phyloP scores from a whole-genome alignment of 1,140 invertebrate species.

The Odontomachus brunneus region DNA sequence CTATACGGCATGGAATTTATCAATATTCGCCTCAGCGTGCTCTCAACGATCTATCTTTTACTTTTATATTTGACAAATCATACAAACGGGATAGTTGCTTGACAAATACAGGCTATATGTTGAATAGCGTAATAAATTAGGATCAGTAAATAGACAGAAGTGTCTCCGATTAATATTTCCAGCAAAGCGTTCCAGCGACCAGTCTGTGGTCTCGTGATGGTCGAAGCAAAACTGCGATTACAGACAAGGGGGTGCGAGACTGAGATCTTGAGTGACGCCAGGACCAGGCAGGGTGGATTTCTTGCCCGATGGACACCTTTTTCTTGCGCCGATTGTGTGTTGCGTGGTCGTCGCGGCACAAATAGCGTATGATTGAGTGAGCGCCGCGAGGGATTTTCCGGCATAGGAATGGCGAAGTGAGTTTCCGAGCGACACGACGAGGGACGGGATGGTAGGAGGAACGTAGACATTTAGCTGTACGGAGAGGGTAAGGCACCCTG shows the following conservation, averaged over 20 bases:
- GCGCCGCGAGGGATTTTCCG: constrained; percentile 84
- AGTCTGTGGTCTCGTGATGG: background rate
- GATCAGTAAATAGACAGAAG: background rate
- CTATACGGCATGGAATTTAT: background rate
- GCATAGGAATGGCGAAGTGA: constrained; percentile 72
- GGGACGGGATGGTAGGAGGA: constrained; percentile 66
- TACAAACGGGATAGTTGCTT: too few species aligned
- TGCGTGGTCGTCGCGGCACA: constrained; percentile 76
- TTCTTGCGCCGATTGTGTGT: constrained; percentile 75
- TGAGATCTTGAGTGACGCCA: constrained; percentile 51
- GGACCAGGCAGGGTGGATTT: constrained; percentile 59
- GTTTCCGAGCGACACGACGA: constrained; percentile 49
- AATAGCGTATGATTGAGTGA: constrained; percentile 85
- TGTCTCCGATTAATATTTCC: background rate
- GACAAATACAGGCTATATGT: background rate
- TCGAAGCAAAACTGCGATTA: constrained; percentile 75
- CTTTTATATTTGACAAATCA: too few species aligned
- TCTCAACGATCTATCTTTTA: too few species aligned
- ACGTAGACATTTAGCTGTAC: constrained; percentile 79
- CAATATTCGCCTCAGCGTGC: background rate
- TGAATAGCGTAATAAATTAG: background rate
- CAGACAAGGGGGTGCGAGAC: constrained; percentile 63
- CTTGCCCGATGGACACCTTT: constrained; percentile 75
- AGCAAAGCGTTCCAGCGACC: background rate
- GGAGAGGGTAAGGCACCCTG: constrained; percentile 57